Base-by-base conservation (phyloP, 2,113 vertebrate species). In the Microcebus murinus region DNA sequence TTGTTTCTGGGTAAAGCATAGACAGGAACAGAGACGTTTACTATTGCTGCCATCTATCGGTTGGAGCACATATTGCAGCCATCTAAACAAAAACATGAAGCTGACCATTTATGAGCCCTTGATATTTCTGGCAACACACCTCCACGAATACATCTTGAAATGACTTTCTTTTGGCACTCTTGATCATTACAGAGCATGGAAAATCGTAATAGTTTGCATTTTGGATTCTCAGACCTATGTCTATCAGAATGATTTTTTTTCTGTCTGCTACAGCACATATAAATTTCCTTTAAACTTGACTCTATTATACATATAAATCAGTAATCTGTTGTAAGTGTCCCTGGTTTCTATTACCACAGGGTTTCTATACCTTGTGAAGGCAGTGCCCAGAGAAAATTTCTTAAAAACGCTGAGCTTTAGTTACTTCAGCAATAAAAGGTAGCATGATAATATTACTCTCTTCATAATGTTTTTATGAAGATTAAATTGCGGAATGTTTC, bases 21-120 rank as follows among this genome's bases (percentile, higher is more conserved):
- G 13, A 8, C 13, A 67, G 31, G 12, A 74, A 2, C 27, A 71
- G 81, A 36, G 74, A 23, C 4, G 4, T 57, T 71, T 45, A 36
- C 36, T 76, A 27, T 71, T 45, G 61, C 95, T 91, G 70, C 71
- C 96, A 91, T 92, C 96, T 97, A 25, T 74, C 90, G 96, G 83
- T 90, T 4, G 12, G 42, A 59, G 50, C 1, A n/a, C 2, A 61
- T 52, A 71, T 74, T 90, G 55, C 90, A 92, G 27, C 6, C 52
- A 81, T 11, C 17, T 55, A 45, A 85, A 67, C 34, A 6, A 31
- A 36, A 87, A 76, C 48, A 39, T 8, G 42, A 88, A 57, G 11
- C 21, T n/a, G 57, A 15, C 34, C 6, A 0, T 81, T 70, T 82
- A 6, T 20, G 67, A 87, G 39, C 17, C 4, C 42, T 92, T 77